Base-by-base conservation (phyloP, 2,888 invertebrate species). In the Caenorhabditis macrosperma region DNA sequence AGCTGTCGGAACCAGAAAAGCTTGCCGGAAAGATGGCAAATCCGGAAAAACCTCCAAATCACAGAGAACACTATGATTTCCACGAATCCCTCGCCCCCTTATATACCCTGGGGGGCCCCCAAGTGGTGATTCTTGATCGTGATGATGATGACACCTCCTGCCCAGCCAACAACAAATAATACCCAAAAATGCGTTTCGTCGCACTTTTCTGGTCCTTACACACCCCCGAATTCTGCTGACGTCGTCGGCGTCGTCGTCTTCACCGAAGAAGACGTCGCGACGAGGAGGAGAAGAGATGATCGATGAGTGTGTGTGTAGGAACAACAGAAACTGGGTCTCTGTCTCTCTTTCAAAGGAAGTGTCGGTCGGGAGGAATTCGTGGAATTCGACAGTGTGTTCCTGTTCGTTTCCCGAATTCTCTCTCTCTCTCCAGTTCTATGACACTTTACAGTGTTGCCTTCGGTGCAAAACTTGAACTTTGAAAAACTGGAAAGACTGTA, bases 111-210 rank as follows among this genome's bases (percentile, higher is more conserved):
- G 12, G 38, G 6, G 5, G 12, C 38, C 33, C 33, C 48, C 17
- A 5, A 4, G 20, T 5, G 20, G 26, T 50, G 50, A 50, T 50
- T 5, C 26, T 17, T 50, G 50, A 22, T 50, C 50, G 10, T 7
- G 3, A 12, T 33, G 6, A 33, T n/a, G n/a, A n/a, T n/a, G 33
- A 33, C 33, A 33, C 33, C 33, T 33, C 33, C n/a, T n/a, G n/a
- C n/a, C n/a, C n/a, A n/a, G n/a, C n/a, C n/a, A n/a, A n/a, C n/a
- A 12, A 12, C 38, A 12, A 38, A 9, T 3, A 9, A 38, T 38
- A 50, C 22, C 22, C 50, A 50, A 50, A 50, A 50, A 50, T 50
- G 50, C 26, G 50, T 50, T 15, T 50, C 50, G 50, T 50, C 50
- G 26, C 50, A 26, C 22, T 38, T 38, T 38, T 38, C 50, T 26